These are phyloP conservation scores for Chroicocephalus ridibundus DNA, from an alignment of 2,113 vertebrate species.

Conservation along the genomic window DNA sequence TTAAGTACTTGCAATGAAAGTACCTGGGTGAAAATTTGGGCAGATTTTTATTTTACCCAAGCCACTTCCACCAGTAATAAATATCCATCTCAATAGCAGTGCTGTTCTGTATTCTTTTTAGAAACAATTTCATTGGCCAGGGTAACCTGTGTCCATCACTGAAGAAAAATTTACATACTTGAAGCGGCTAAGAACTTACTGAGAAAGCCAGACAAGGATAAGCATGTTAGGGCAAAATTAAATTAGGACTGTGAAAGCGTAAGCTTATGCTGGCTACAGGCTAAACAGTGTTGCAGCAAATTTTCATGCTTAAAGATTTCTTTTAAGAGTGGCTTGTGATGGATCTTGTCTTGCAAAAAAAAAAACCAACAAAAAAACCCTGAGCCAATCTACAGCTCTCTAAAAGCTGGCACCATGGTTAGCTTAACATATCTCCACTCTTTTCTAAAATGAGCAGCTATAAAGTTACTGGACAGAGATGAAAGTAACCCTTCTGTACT, in stretches of 20 bases:
- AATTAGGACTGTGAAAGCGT: slow-evolving; percentile 16
- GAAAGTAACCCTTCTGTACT: background rate
- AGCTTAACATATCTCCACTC: background rate
- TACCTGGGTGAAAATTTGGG: background rate
- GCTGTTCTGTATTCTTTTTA: background rate
- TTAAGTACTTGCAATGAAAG: background rate
- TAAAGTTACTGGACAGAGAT: background rate
- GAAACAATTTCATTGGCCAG: background rate
- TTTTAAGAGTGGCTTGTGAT: background rate
- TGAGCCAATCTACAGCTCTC: background rate
- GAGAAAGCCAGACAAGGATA: slow-evolving; percentile 16
- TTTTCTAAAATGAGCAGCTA: background rate
- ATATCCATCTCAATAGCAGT: background rate
- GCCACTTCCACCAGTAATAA: background rate
- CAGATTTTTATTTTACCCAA: slow-evolving; percentile 24
- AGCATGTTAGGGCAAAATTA: slow-evolving; percentile 17
- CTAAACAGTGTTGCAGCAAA: background rate
- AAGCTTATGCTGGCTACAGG: slow-evolving; percentile 7
- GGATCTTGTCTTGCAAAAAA: background rate
- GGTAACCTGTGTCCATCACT: background rate
- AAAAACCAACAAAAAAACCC: background rate
- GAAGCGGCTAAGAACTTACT: slow-evolving; percentile 4
- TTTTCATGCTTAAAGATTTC: slow-evolving; percentile 1
- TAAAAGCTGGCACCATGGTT: background rate
- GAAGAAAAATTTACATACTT: background rate